Base-by-base conservation (phyloP, 2,797 vertebrate genomes). In the Sphaeramia orbicularis region DNA sequence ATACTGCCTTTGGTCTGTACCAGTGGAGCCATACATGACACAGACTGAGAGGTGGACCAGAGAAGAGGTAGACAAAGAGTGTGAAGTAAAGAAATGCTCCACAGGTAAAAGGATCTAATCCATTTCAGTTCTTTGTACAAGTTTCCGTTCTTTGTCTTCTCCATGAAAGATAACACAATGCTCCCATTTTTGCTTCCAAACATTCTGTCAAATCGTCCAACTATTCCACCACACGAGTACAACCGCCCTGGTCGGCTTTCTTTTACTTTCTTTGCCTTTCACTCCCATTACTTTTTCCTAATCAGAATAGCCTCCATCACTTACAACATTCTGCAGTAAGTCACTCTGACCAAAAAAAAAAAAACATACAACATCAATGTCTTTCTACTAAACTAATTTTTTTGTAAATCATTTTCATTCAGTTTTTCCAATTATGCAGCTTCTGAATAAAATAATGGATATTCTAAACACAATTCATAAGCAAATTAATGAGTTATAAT, bases 1-100 rank as follows among this genome's bases (percentile, higher is more conserved):
- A 30, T 6, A 12, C 69, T 71, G 38, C 76, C 86, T 93, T 93
- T 92, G 91, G 89, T 92, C 80, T 86, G 47, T 14, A 74, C 78
- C 77, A 68, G 74, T 64, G 74, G 74, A 83, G 80, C 61, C 15
- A 57, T 55, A 76, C 55, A 3, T 48, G 37, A 59, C 55, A 27
- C 56, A 78, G 55, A 76, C 51, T 56, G 52, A 78, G 43, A 65
- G 66, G 68, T 19, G 65, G 72, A 71, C 67, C 12, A 58, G 63
- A 54, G 57, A 71, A 66, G 81, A 87, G 79, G 81, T 86, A 88
- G 86, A 78, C 51, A 44, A 54, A 37, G 49, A 73, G 63, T 62
- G 40, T 66, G 32, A 67, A 67, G 72, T 64, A 49, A 73, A 86
- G 61, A 82, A 63, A 80, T 52, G 73, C 86, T 85, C 81, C 85